A percentile compares a stretch with the other conserved stretches of the same genome.
These are phyloP conservation scores for Coleophora deauratella DNA, from an alignment of 2,888 invertebrate genomes.

Conservation along the genomic window DNA sequence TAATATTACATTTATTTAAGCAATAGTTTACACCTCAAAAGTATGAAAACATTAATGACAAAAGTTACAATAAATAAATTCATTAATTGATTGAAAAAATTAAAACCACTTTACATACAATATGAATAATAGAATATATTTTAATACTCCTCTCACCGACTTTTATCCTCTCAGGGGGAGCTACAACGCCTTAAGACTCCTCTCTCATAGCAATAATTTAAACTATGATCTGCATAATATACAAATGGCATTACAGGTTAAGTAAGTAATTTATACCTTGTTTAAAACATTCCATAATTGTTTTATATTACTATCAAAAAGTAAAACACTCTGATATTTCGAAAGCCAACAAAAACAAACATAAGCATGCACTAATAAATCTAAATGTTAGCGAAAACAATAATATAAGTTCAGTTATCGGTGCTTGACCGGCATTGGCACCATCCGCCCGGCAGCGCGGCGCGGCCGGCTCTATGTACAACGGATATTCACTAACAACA, in stretches of 20 bases:
- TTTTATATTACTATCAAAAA: conserved; percentile 57
- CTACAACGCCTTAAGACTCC: conserved; percentile 20
- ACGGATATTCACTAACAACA: conserved; percentile 29
- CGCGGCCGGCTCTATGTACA: conserved; percentile 35
- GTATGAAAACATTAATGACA: too few relatives aligned
- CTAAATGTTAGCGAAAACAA: conserved; percentile 54
- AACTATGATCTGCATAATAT: conserved; percentile 17
- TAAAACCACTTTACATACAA: not conserved
- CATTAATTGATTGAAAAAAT: too few relatives aligned
- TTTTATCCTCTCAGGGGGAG: not conserved
- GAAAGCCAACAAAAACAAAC: conserved; percentile 70
- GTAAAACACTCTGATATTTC: conserved; percentile 68
- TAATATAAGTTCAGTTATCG: conserved; percentile 36
- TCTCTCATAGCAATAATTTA: conserved; percentile 20
- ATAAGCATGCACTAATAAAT: conserved; percentile 58
- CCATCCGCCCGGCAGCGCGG: conserved; percentile 16
- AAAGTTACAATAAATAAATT: too few relatives aligned
- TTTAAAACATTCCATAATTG: conserved; percentile 57
- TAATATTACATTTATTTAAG: too few relatives aligned
- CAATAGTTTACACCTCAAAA: too few relatives aligned
- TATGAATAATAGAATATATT: not conserved
- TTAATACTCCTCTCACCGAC: not conserved
- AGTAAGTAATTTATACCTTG: conserved; percentile 31
- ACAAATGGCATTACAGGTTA: conserved; percentile 22
- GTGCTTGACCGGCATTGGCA: conserved; percentile 27